Conservation (phyloP, 2,888 invertebrate species). For the Amaurobius ferox region DNA sequence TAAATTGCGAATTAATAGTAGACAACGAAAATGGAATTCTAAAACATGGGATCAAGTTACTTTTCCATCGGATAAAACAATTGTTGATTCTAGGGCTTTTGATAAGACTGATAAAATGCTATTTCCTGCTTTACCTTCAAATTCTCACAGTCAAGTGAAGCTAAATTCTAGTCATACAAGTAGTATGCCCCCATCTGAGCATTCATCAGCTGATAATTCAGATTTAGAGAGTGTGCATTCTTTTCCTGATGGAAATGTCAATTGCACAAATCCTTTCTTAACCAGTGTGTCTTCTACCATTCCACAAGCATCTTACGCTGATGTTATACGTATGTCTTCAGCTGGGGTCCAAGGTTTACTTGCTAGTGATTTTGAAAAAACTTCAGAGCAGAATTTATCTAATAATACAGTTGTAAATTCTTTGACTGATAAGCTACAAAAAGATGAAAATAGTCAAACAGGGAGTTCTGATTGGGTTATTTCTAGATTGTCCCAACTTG, state of each 20-base stretch:
- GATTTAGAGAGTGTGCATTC: constrained; percentile 91
- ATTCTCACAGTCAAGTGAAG: constrained; percentile 41
- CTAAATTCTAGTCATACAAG: constrained; percentile 79
- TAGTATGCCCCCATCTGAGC: constrained; percentile 88
- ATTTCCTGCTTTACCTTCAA: constrained; percentile 59
- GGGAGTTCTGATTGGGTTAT: constrained; percentile 55
- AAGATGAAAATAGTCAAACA: constrained; percentile 43
- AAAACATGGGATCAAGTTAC: constrained; percentile 37
- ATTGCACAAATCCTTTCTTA: background rate
- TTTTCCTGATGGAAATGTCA: constrained; percentile 81
- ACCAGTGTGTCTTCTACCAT: constrained; percentile 76
- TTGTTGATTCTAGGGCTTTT: constrained; percentile 21
- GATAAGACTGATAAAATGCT: constrained; percentile 51
- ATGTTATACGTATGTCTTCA: constrained; percentile 82
- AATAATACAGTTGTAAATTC: background rate
- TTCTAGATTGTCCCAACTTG: constrained; percentile 46
- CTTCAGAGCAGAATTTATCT: constrained; percentile 13
- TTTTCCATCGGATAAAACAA: background rate
- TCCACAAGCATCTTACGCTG: constrained; percentile 86
- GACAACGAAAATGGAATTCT: constrained; percentile 31
- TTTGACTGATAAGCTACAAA: constrained; percentile 25
- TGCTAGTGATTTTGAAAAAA: constrained; percentile 26
- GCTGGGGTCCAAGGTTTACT: constrained; percentile 24
- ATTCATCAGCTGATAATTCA: constrained; percentile 85
- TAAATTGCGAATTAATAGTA: constrained; percentile 25